A percentile compares a stretch with the other conserved stretches of the same genome.
These are phyloP conservation scores for Ylistrum balloti DNA, from an alignment of 1,140 invertebrate species.

Conservation along the genomic window DNA sequence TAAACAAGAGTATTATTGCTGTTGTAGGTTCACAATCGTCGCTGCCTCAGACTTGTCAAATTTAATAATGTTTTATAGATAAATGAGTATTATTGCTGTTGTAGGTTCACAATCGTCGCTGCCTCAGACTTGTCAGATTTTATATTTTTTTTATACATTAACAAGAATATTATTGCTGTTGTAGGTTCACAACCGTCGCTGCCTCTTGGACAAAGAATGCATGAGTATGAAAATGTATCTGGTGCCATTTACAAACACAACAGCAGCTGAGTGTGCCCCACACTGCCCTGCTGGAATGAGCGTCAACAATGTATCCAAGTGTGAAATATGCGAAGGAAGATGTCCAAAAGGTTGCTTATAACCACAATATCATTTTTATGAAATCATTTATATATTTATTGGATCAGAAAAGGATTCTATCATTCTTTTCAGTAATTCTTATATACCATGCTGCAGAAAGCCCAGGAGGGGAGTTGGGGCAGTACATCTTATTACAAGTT, in stretches of 20 bases:
- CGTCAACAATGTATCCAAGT: not conserved
- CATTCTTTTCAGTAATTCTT: no score
- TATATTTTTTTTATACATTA: not conserved
- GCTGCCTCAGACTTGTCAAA: no score
- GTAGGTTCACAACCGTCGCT: not conserved
- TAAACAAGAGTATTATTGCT: no score
- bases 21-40: no score
- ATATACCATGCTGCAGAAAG: no score
- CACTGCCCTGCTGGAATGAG: slow-evolving; percentile 50
- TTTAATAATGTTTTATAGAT: not conserved
- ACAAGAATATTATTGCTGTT: not conserved
- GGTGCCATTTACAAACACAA: slow-evolving; percentile 42
- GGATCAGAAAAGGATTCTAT: no score
- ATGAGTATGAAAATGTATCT: not conserved
- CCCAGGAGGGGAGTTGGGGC: no score
- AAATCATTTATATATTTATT: no score
- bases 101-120: not conserved
- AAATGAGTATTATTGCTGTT: not conserved
- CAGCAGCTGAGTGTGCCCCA: slow-evolving; percentile 48
- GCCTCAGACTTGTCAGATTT: not conserved
- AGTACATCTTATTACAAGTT: no score
- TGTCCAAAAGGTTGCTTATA: slow-evolving; percentile 61
- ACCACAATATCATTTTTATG: no score
- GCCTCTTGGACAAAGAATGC: not conserved
- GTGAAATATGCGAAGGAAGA: slow-evolving; percentile 54